Percentiles rank a stretch among this genome's conserved stretches.
Evolutionary conservation across 2,888 invertebrate species (phyloP).

Genomic region (Drosophila suboccidentalis): DNA sequence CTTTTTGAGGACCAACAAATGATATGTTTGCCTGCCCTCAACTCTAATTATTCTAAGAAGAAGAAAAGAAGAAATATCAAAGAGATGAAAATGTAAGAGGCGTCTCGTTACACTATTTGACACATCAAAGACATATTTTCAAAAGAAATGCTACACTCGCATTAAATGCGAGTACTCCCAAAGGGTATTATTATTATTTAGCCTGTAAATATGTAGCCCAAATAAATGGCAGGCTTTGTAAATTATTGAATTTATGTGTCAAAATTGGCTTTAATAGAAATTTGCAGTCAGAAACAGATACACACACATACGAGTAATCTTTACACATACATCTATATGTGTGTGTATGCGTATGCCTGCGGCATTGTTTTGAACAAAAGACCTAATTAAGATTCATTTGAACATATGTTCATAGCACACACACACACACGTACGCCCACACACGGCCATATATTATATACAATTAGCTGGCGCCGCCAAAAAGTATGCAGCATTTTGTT

Average conservation of each 20-base stretch:
- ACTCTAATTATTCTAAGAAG: slow-evolving; percentile 8
- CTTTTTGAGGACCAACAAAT: slow-evolving; percentile 10
- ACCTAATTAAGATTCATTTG: slow-evolving; percentile 66
- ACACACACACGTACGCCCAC: slow-evolving; percentile 3
- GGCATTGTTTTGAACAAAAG: slow-evolving; percentile 63
- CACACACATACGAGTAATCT: neutral
- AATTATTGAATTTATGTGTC: slow-evolving; percentile 15
- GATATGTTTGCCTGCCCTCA: neutral
- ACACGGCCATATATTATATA: slow-evolving; percentile 34
- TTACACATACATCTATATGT: neutral
- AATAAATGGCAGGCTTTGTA: slow-evolving; percentile 3
- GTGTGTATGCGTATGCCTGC: slow-evolving; percentile 39
- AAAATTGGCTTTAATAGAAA: slow-evolving; percentile 29
- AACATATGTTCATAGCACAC: slow-evolving; percentile 53
- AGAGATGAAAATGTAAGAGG: slow-evolving; percentile 12
- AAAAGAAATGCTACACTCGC: neutral
- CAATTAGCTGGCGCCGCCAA: slow-evolving; percentile 64
- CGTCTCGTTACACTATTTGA: slow-evolving; percentile 21
- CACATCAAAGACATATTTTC: slow-evolving; percentile 25
- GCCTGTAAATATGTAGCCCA: neutral
- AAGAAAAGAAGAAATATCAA: slow-evolving; percentile 8
- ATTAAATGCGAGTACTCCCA: slow-evolving; percentile 1
- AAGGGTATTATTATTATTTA: slow-evolving; percentile 4
- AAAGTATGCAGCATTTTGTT: slow-evolving; percentile 73
- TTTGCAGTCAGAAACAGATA: slow-evolving; percentile 6